These are phyloP conservation scores for Ceramica pisi DNA, from an alignment of 2,888 invertebrate species.

Conservation along the genomic window DNA sequence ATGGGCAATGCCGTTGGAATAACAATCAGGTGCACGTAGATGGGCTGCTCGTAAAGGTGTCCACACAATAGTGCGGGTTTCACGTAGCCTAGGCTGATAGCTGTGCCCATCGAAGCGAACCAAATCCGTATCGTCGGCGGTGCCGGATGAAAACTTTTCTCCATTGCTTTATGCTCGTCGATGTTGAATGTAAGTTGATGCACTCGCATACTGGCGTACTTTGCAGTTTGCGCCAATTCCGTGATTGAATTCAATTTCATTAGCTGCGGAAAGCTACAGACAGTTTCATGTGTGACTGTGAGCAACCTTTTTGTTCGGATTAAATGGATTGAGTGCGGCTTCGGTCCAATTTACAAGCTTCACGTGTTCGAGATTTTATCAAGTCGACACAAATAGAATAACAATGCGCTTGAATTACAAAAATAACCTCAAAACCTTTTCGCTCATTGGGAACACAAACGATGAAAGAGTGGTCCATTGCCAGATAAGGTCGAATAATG, in stretches of 20 bases:
- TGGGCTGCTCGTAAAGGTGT: conserved; percentile 56
- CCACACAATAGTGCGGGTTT: conserved; percentile 66
- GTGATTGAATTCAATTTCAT: conserved; percentile 62
- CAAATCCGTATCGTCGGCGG: conserved; percentile 64
- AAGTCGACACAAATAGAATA: conserved; percentile 44
- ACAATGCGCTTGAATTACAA: conserved; percentile 35
- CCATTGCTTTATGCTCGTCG: conserved; percentile 60
- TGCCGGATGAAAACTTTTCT: conserved; percentile 69
- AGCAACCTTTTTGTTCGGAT: conserved; percentile 58
- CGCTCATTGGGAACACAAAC: not conserved
- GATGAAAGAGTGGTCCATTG: conserved; percentile 10
- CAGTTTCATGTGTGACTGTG: conserved; percentile 46
- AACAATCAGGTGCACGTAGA: conserved; percentile 65
- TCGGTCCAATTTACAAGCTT: conserved; percentile 61
- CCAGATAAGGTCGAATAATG: not conserved
- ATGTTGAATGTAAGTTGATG: conserved; percentile 39
- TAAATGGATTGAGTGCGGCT: conserved; percentile 65
- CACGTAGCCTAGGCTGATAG: conserved; percentile 68
- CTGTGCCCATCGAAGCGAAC: conserved; percentile 68
- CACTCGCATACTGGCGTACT: conserved; percentile 52
- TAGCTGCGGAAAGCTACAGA: conserved; percentile 54
- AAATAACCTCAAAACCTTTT: conserved; percentile 15
- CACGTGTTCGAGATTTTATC: conserved; percentile 50
- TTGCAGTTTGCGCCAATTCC: conserved; percentile 59
- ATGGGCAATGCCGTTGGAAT: conserved; percentile 63